Evolutionary conservation across 2,113 vertebrate genomes (phyloP), one percentile per base, ranked within the genome.

Genomic region (Pollimyrus isidori): DNA sequence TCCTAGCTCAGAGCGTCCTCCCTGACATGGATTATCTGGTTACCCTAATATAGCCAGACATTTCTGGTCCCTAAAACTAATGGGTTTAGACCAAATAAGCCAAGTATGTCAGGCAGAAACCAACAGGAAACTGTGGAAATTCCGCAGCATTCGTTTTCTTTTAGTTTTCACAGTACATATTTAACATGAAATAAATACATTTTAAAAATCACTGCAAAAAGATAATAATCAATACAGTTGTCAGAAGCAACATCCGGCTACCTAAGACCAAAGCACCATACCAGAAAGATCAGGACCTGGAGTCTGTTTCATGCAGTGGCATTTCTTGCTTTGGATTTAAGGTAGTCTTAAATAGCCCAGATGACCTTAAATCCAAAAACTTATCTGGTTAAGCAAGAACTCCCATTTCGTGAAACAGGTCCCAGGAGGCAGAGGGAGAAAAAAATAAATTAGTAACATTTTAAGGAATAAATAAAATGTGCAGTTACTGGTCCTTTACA

Each of bases 141-240:
- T 89, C 91, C 93, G 95, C 93, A 92, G 90, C 89, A 93, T 89
- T 95, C 93, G 92, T 92, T 92, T 90, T 93, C 93, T 94, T 96
- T 96, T 95, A 96, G 95, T 95, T 91, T 92, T 93, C 94, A 94
- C 94, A 95, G 90, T 91, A 92, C 92, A 92, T 91, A 92, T 91
- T 95, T 89, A 93, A 95, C 94, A 95, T 91, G 89, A 94, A 95
- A 95, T 94, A 93, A 94, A 95, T 95, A 94, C 84, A 91, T 84
- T 35, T 35, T 48, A 92, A 94, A 89, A 93, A 56, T 53, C 53
- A 62, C 50, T 17, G 35, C 6, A 87, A 87, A 15, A 84, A 86
- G 45, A 21, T 53, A 23, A 92, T 46, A 93, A 92, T 87, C 93
- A 93, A 90, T 91, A 92, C 62, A 73, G 90, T 85, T 90, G 86